Evolutionary conservation across 2,113 vertebrate species (phyloP).

Genomic region (Strix uralensis): DNA sequence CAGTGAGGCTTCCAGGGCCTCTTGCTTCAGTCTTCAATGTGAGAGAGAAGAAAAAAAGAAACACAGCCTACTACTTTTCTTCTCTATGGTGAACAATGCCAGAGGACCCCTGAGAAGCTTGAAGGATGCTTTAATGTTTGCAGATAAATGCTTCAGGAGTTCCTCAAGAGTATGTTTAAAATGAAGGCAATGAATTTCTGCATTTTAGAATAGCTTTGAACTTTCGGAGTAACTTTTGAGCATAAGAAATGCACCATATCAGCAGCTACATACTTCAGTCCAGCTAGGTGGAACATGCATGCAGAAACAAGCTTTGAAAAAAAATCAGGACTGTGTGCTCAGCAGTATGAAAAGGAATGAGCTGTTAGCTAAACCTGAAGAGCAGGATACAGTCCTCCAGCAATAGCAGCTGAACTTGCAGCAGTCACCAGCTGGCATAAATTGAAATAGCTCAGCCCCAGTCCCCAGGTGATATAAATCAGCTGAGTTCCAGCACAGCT

Average conservation of each 20-base stretch:
- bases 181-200: neutral
- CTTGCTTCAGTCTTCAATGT: neutral
- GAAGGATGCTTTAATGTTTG: neutral
- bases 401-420: neutral
- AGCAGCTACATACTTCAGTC: neutral
- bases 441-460: neutral
- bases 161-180: neutral
- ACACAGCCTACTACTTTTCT: neutral
- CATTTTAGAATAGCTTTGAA: neutral
- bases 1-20: neutral
- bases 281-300: neutral
- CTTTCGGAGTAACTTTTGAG: neutral
- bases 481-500: constrained; percentile 33
- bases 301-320: neutral
- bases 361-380: neutral
- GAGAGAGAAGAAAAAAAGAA: neutral
- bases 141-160: neutral
- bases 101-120: neutral
- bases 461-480: neutral
- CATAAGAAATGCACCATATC: neutral
- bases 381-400: neutral
- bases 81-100: neutral
- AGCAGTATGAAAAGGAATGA: neutral
- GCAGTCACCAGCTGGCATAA: neutral
- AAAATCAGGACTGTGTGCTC: neutral